Percentiles rank a stretch among this genome's conserved stretches.
Evolutionary conservation across 1,140 invertebrate species (phyloP).

Genomic region (Rhizoglyphus robini): DNA sequence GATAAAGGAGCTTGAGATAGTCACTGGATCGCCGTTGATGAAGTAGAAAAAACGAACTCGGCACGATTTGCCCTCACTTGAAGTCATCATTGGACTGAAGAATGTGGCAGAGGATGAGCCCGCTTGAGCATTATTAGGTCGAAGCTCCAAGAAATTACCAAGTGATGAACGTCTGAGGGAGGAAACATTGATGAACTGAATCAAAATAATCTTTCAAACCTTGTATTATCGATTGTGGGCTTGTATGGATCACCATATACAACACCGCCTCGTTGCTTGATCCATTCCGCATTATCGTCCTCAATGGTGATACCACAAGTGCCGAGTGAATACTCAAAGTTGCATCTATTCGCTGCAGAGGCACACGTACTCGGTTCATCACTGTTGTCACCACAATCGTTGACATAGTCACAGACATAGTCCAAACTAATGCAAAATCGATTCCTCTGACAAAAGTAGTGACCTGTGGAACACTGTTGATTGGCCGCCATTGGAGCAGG

Average conservation of each 20-base stretch:
- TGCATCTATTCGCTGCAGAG: background rate
- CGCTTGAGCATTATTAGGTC: background rate
- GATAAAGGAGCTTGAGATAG: background rate
- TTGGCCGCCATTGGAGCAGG: constrained; percentile 18
- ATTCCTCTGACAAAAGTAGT: constrained; percentile 21
- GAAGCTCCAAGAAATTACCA: background rate
- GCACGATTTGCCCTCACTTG: background rate
- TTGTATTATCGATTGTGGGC: constrained; percentile 10
- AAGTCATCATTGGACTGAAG: background rate
- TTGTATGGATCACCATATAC: background rate
- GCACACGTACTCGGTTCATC: background rate
- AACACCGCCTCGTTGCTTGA: background rate
- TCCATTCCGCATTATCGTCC: background rate
- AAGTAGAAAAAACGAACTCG: constrained; percentile 1
- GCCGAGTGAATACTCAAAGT: background rate
- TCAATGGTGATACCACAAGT: background rate
- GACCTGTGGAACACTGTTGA: constrained; percentile 16
- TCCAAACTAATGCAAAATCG: constrained; percentile 20
- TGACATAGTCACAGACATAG: constrained; percentile 55
- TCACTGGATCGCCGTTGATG: background rate
- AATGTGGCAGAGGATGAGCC: background rate
- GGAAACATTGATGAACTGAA: too few species aligned
- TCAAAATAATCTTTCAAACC: background rate
- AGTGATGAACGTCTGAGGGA: too few species aligned
- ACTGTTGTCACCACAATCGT: constrained; percentile 52